Evolutionary conservation across 2,113 vertebrate species (phyloP), one percentile per base, ranked within the genome.

Genomic region (Oreochromis spilurus): DNA sequence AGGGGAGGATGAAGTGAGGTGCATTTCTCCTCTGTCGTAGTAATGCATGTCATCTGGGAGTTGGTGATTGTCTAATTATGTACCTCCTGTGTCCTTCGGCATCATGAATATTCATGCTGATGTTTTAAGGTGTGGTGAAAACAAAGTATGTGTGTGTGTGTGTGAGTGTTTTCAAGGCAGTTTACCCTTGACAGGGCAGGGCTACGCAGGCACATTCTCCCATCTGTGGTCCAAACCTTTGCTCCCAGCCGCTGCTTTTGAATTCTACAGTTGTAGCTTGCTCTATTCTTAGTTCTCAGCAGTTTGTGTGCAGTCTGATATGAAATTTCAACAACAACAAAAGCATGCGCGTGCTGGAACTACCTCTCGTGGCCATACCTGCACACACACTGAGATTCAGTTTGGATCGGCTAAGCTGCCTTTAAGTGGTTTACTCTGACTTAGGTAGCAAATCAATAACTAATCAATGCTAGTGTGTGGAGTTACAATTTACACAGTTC

Each of bases 41-140:
- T 93, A 89, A 82, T 52, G 87, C 84, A 48, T 38, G 85, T 93
- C 93, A 88, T 43, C 79, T 78, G 93, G 94, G 95, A 94, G 53
- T 88, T 91, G 94, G 92, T 96, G 95, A 95, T 96, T 96, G 94
- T 92, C 92, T 96, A 95, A 95, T 95, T 95, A 95, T 94, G 94
- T 94, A 87, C 89, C 93, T 92, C 87, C 91, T 84, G 92, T 94
- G 91, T 94, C 94, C 94, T 93, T 95, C 88, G 50, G 91, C 81
- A 57, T 94, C 93, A 95, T 96, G 90, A 93, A 96, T 97, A 97
- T 96, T 96, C 92, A 96, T 96, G 94, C 75, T 84, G 92, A 81
- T 89, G 85, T 94, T 92, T 93, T 92, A 93, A 95, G 94, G 94
- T 94, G 95, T 90, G 91, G 82, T 87, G 54, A 87, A 84, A 93